Percentiles rank a stretch among this genome's conserved stretches.
Evolutionary conservation across 2,888 invertebrate genomes (phyloP).

Genomic region (Seira sanloemensis): DNA sequence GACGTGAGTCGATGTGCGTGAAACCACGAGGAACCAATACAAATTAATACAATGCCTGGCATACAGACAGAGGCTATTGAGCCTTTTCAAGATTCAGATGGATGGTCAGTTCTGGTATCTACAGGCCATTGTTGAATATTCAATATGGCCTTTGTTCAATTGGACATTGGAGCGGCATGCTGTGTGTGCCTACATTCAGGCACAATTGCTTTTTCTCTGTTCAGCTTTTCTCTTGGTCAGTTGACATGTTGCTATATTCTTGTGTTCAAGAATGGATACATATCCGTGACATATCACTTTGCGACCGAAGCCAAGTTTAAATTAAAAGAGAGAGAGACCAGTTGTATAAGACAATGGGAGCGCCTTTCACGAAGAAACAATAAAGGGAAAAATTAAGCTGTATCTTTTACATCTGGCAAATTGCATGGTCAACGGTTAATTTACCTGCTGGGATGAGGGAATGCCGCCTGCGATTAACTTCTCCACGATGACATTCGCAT

Average conservation of each 20-base stretch:
- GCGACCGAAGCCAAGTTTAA: no score
- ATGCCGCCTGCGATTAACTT: not conserved
- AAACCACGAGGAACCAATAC: slow-evolving; percentile 10
- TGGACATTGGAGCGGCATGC: slow-evolving; percentile 1
- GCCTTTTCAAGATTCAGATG: slow-evolving; percentile 6
- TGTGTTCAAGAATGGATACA: no score
- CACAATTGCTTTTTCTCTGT: not conserved
- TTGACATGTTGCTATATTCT: no score
- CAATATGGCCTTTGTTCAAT: not conserved
- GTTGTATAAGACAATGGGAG: not conserved
- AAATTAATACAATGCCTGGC: not conserved
- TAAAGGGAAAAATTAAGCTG: not conserved
- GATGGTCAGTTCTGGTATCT: not conserved
- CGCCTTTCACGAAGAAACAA: not conserved
- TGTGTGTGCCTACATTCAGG: not conserved
- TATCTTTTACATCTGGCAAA: not conserved
- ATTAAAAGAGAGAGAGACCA: no score
- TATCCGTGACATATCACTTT: no score
- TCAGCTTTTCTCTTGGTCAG: not conserved
- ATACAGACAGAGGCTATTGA: not conserved
- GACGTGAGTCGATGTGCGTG: not conserved
- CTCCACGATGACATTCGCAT: not conserved
- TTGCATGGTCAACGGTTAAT: slow-evolving; percentile 29
- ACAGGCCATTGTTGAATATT: not conserved
- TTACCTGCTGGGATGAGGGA: not conserved